Evolutionary conservation across 2,888 invertebrate species (phyloP), one percentile per base, ranked within the genome.

Genomic region (Thymelicus lineola): DNA sequence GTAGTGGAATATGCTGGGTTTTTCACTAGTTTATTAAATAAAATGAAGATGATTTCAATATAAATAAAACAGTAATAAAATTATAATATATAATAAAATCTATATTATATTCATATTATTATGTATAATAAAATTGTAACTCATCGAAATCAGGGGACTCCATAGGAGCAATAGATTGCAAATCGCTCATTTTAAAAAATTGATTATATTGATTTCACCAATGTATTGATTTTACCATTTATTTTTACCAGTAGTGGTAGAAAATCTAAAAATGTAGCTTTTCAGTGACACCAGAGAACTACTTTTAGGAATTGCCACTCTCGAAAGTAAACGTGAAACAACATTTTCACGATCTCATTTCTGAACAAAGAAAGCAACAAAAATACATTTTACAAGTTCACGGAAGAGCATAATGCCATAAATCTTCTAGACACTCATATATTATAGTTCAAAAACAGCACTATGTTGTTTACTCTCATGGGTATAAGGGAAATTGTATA

Each of bases 321-420:
- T 62, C 61, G 28, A 36, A 57, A 57, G 55, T 15, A 59, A 63
- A 63, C 17, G 63, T 50, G 50, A 17, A 62, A 48, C 38, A 63
- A 65, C 65, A 57, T 57, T 57, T 28, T 15, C 65, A 12, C 45
- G 38, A 63, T 63, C 46, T 46, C 63, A 63, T 58, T 69, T 58
- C 57, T 57, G 48, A 57, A 46, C 55, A 46, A 68, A 42, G 57
- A 58, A 36, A 36, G 35, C 36, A 68, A 62, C 55, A 62, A 68
- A 69, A 69, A 69, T 68, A 57, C n/a, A 68, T 62, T 62, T 68
- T 62, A 62, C 62, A 68, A 57, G 62, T 62, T 63, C 63, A 63
- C 58, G 68, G 63, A 36, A 69, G 48, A 63, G 48, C 45, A 69
- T 58, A 48, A 63, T 69, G 57, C 63, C 58, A 69, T 69, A 69